Percentiles rank a stretch among this genome's conserved stretches.
phyloP scores from a whole-genome alignment of 2,113 vertebrate genomes.

The Amazona vittata region DNA sequence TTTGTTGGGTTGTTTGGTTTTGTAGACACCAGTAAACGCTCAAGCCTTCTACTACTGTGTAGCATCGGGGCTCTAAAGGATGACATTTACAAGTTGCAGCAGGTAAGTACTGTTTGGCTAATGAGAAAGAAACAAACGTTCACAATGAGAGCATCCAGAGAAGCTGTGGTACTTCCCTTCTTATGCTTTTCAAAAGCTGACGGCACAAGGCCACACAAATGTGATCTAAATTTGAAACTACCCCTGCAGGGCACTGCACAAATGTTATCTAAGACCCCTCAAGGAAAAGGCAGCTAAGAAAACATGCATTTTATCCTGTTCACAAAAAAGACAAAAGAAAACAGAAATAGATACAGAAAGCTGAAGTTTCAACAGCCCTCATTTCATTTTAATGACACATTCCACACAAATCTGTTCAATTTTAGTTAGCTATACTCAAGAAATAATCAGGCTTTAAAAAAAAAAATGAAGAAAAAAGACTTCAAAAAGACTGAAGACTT shows the following conservation, averaged over 20 bases:
- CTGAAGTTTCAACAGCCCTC: not conserved
- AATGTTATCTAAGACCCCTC: not conserved
- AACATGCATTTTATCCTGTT: not conserved
- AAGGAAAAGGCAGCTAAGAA: not conserved
- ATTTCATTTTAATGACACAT: not conserved
- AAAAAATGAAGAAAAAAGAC: not conserved
- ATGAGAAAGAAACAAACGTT: not conserved
- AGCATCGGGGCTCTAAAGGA: not conserved
- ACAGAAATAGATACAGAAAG: not conserved
- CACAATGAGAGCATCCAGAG: not conserved
- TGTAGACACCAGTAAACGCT: not conserved
- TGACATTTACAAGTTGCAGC: not conserved
- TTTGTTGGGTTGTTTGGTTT: not conserved
- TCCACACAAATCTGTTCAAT: not conserved
- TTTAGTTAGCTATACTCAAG: not conserved
- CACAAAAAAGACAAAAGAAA: not conserved
- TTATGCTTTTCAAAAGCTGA: not conserved
- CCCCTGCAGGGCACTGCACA: not conserved
- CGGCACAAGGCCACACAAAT: not conserved
- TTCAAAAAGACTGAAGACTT: conserved; percentile 8
- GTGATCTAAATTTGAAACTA: not conserved
- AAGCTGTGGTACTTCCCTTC: not conserved
- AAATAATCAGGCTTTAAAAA: not conserved
- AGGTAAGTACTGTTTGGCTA: not conserved
- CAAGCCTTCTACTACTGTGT: not conserved